phyloP scores from a whole-genome alignment of 1,140 invertebrate genomes.

The Calliphora vicina region DNA sequence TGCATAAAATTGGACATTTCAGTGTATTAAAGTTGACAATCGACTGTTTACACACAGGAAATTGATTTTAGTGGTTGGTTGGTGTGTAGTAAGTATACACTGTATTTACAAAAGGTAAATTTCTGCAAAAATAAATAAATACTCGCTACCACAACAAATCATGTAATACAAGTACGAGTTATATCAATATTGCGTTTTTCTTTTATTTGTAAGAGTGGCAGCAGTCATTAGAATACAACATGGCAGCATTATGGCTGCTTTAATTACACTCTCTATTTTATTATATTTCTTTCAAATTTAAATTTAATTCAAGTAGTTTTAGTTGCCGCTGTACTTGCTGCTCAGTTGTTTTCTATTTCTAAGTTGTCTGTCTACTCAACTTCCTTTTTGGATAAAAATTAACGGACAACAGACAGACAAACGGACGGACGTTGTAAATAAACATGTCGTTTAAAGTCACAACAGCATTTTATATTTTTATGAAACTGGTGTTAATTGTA shows the following conservation, averaged over 20 bases:
- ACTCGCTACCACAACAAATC: not conserved
- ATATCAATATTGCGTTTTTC: not conserved
- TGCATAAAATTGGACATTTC: conserved; percentile 5
- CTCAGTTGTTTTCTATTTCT: not conserved
- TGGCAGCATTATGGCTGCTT: not conserved
- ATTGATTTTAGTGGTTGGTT: conserved; percentile 3
- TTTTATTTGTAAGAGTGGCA: not conserved
- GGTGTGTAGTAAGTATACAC: too few relatives aligned
- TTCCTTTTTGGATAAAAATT: not conserved
- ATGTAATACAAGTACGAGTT: not conserved
- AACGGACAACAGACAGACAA: not conserved
- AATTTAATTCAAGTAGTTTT: not conserved
- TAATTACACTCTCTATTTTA: not conserved
- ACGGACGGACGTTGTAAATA: not conserved
- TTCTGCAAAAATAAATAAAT: not conserved
- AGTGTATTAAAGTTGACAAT: conserved; percentile 1
- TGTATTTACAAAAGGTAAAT: not conserved
- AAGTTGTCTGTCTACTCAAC: not conserved
- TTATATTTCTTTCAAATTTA: not conserved
- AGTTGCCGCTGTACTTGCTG: not conserved
- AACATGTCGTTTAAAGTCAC: not conserved
- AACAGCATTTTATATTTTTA: not conserved
- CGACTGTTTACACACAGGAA: not conserved
- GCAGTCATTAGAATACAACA: not conserved
- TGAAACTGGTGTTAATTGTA: conserved; percentile 4